Evolutionary conservation across 2,113 vertebrate genomes (phyloP).

Genomic region (Crotalus tigris): DNA sequence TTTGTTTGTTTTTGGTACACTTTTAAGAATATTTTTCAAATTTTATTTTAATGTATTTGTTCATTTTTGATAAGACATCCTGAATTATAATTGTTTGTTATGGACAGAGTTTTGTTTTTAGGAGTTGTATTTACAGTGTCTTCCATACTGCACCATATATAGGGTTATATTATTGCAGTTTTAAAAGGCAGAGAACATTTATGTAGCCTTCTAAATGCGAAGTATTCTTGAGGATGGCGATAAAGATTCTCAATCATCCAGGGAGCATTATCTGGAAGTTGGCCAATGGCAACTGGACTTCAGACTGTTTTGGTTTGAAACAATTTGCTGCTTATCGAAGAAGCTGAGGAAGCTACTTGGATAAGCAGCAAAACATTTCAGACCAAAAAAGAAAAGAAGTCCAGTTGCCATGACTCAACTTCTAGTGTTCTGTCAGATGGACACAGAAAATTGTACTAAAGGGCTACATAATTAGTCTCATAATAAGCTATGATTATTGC

Average conservation of each 20-base stretch:
- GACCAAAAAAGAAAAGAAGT: not conserved
- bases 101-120: not conserved
- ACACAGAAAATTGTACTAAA: not conserved
- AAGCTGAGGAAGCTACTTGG: not conserved
- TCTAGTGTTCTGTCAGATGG: not conserved
- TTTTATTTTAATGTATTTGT: not conserved
- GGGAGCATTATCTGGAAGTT: not conserved
- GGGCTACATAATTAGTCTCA: not conserved
- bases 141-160: not conserved
- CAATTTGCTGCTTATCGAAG: not conserved
- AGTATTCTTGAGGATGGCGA: not conserved
- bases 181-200: not conserved
- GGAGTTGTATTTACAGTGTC: not conserved
- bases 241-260: not conserved
- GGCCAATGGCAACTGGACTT: not conserved
- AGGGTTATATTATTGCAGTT: not conserved
- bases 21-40: not conserved
- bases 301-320: not conserved
- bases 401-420: not conserved
- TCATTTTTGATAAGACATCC: not conserved
- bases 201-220: not conserved
- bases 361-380: not conserved
- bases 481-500: not conserved
- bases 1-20: not conserved
- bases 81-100: not conserved